Conservation (phyloP, 2,888 invertebrate genomes). For the Lasioglossum zephyrum region DNA sequence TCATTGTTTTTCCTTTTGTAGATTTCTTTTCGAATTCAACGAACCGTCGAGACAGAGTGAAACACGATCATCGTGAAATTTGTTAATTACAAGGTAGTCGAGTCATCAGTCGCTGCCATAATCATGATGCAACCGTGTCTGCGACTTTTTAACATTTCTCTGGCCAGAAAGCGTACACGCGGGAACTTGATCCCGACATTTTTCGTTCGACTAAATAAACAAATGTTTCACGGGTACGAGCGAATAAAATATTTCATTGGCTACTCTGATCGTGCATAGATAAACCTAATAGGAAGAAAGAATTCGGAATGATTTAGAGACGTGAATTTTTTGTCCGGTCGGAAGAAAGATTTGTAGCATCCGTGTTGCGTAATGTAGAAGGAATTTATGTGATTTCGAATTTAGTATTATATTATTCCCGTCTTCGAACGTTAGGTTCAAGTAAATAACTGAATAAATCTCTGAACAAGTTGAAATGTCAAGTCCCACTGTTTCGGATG, state of each 20-base stretch:
- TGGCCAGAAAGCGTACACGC: not conserved
- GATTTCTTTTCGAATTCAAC: not conserved
- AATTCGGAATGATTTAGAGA: not conserved
- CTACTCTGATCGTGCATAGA: not conserved
- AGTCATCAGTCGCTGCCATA: slow-evolving; percentile 11
- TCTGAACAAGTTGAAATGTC: not conserved
- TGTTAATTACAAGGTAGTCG: slow-evolving; percentile 33
- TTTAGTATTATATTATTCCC: not conserved
- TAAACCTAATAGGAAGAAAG: not conserved
- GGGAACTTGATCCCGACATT: not conserved
- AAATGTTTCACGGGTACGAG: not conserved
- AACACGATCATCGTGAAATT: slow-evolving; percentile 20
- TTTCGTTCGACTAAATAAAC: not conserved
- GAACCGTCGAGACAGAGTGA: not conserved
- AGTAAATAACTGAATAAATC: not conserved
- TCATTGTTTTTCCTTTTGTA: slow-evolving; percentile 29
- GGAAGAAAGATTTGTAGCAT: slow-evolving; percentile 7
- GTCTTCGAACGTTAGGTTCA: not conserved
- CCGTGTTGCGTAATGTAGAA: not conserved
- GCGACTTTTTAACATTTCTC: slow-evolving; percentile 6
- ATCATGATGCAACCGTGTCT: not conserved
- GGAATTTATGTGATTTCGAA: not conserved
- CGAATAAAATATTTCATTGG: not conserved
- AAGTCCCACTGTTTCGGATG: not conserved
- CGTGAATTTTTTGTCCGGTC: not conserved